Evolutionary conservation across 2,113 vertebrate species (phyloP).

Genomic region (Danio rerio): GRCz12tu NC_133176.1:18127001-18127500

Average conservation of each 20-base stretch:
- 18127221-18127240: too few species aligned
- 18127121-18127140: neutral
- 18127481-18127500: conserved; percentile 30
- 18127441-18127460: neutral
- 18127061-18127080: neutral
- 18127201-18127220: neutral
- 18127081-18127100: neutral
- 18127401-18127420: neutral
- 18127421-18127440: too few species aligned
- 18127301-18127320: too few species aligned
- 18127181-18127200: neutral
- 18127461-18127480: neutral
- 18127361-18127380: neutral
- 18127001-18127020: neutral
- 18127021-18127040: neutral
- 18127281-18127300: too few species aligned
- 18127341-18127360: neutral
- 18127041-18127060: neutral
- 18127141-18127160: neutral
- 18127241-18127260: too few species aligned
- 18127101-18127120: neutral
- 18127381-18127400: neutral
- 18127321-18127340: neutral
- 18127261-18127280: too few species aligned
- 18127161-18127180: too few species aligned